Base-by-base conservation (phyloP, 1,140 invertebrate genomes). In the Trachymyrmex septentrionalis region DNA sequence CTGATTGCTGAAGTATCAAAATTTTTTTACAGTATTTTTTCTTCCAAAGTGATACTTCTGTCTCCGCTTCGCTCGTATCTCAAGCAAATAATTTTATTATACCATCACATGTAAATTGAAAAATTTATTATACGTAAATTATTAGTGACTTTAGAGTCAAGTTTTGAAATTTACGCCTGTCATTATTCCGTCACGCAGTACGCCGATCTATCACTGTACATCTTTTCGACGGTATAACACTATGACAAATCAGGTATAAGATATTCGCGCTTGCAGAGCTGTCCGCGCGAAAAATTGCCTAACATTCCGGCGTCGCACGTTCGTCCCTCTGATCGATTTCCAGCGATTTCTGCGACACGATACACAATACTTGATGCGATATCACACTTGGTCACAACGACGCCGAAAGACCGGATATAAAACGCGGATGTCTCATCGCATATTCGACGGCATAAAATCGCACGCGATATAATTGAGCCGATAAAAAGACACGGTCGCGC, bases 401-500 rank as follows among this genome's bases (percentile, higher is more conserved):
- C 38, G 16, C 19, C 21, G 34, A 30, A 44, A 55, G 24, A 24
- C 27, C 34, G 12, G n/a, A 73, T 73, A 63, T 84, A 75, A 75
- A 61, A 61, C 55, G 24, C 3, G 53, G 34, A 24, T 72, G 38
- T 50, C 38, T 85, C 86, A 66, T 89, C 76, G 69, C 69, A 59
- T 71, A 53, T 76, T 86, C 86, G 67, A 85, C 75, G 55, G 34
- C 50, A 21, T 75, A 84, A 84, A 75, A 75, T 84, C 57, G 14
- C 38, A 44, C 12, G 53, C 34, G 19, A 55, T 30, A 67, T 87
- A 90, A 90, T 90, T 86, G 77, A 89, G 59, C 55, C 78, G 81
- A 86, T 87, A 75, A 91, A 87, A 80, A 90, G 27, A 76, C 55
- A 59, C 16, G 19, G 12, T 61, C 24, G 66, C 14, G 14, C 59